Conservation (phyloP, 2,113 vertebrate species). For the Calonectris borealis region DNA sequence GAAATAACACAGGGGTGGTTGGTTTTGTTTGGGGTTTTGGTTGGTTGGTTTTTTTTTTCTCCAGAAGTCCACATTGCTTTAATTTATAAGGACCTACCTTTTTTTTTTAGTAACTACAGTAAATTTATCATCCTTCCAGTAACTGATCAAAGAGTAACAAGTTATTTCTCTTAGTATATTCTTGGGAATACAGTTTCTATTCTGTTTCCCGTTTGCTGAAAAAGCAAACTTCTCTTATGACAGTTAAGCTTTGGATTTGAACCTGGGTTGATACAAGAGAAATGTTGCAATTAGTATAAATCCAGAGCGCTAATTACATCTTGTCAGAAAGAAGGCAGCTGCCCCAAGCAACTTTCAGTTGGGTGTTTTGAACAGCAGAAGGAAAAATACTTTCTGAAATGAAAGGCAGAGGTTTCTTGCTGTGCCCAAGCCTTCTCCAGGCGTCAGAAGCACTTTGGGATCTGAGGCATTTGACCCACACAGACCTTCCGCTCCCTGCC, state of each 20-base stretch:
- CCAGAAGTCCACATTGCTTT: too few species aligned
- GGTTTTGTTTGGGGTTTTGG: neutral
- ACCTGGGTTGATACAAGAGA: neutral
- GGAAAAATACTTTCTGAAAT: neutral
- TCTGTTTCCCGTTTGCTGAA: neutral
- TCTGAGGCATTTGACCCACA: fast-evolving
- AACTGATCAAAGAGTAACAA: neutral
- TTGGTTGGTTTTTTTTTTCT: too few species aligned
- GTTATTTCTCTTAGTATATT: neutral
- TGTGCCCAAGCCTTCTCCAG: neutral
- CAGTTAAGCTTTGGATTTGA: neutral
- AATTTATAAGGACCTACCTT: neutral
- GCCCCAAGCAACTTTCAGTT: neutral
- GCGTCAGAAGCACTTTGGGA: neutral
- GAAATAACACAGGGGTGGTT: too few species aligned
- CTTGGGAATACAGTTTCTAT: neutral
- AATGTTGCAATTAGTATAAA: neutral
- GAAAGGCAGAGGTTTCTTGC: neutral
- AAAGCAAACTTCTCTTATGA: neutral
- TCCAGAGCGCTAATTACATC: neutral
- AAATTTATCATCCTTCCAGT: neutral
- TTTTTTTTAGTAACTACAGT: neutral
- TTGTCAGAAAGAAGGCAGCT: neutral
- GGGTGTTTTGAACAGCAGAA: neutral
- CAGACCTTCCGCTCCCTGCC: neutral